These are phyloP conservation scores for Bujurquina vittata DNA, from an alignment of 2,113 vertebrate genomes.

Conservation along the genomic window DNA sequence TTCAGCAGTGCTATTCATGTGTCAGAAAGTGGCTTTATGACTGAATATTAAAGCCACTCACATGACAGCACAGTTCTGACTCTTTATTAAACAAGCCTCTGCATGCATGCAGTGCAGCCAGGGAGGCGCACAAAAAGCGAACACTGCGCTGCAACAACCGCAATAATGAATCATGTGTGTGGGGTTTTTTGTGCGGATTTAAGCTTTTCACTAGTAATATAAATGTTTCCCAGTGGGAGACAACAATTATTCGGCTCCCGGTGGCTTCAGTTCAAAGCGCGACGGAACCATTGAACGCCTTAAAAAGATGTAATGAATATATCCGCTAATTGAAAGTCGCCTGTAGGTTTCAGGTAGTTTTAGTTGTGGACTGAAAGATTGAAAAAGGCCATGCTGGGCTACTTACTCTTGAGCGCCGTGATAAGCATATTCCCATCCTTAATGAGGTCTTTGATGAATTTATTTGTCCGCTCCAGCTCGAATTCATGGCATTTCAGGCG, in stretches of 20 bases:
- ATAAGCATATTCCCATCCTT: constrained; percentile 96
- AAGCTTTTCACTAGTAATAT: neutral
- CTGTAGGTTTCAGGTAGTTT: constrained; percentile 29
- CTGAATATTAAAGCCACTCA: neutral
- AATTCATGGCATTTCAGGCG: constrained; percentile 94
- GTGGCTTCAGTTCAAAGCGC: neutral
- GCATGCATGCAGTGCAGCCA: neutral
- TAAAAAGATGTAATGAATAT: constrained; percentile 10
- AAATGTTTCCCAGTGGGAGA: neutral
- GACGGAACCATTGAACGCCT: neutral
- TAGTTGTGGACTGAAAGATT: neutral
- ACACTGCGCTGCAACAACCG: neutral
- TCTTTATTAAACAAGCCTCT: neutral
- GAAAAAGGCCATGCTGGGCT: neutral
- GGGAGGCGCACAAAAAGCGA: neutral
- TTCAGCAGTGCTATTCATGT: constrained; percentile 5
- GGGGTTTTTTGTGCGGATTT: neutral
- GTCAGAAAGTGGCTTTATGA: neutral
- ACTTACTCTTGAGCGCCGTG: constrained; percentile 92
- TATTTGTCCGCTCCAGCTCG: constrained; percentile 94
- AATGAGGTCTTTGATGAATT: constrained; percentile 97
- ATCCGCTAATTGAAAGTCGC: constrained; percentile 21
- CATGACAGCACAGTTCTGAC: neutral
- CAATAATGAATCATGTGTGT: neutral
- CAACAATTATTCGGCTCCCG: neutral